phyloP scores from a whole-genome alignment of 2,888 invertebrate genomes.

The Poecilus cupreus region DNA sequence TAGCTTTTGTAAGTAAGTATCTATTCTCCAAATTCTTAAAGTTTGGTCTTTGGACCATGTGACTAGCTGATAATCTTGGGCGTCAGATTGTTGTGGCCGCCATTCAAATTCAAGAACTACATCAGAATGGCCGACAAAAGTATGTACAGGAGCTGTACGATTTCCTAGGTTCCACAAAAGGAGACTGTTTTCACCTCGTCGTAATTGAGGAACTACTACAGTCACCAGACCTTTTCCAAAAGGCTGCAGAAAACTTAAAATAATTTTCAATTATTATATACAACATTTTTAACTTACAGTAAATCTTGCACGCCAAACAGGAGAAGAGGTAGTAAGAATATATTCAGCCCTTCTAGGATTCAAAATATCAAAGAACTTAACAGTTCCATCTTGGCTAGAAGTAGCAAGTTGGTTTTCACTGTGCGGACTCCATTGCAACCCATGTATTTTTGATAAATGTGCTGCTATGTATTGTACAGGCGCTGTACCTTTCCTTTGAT shows the following conservation, averaged over 20 bases:
- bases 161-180: constrained; percentile 84
- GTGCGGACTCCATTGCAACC: constrained; percentile 94
- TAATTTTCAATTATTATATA: no score
- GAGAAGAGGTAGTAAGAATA: constrained; percentile 87
- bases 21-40: constrained; percentile 92
- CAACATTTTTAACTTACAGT: constrained; percentile 77
- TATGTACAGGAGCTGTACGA: constrained; percentile 87
- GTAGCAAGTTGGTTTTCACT: constrained; percentile 91
- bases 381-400: constrained; percentile 95
- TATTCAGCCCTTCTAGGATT: constrained; percentile 90
- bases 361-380: constrained; percentile 94
- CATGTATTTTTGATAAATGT: constrained; percentile 92
- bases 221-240: constrained; percentile 95
- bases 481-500: constrained; percentile 89
- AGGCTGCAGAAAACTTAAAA: constrained; percentile 78
- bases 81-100: constrained; percentile 81
- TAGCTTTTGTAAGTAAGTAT: constrained; percentile 87
- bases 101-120: constrained; percentile 97
- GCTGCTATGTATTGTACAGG: constrained; percentile 96
- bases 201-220: constrained; percentile 92
- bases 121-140: constrained; percentile 95
- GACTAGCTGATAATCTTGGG: constrained; percentile 86
- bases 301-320: constrained; percentile 95
- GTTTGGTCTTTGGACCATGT: constrained; percentile 98
- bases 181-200: constrained; percentile 90